These are phyloP conservation scores for Hemibagrus guttatus DNA, from an alignment of 2,797 vertebrate genomes.

Conservation along the genomic window DNA sequence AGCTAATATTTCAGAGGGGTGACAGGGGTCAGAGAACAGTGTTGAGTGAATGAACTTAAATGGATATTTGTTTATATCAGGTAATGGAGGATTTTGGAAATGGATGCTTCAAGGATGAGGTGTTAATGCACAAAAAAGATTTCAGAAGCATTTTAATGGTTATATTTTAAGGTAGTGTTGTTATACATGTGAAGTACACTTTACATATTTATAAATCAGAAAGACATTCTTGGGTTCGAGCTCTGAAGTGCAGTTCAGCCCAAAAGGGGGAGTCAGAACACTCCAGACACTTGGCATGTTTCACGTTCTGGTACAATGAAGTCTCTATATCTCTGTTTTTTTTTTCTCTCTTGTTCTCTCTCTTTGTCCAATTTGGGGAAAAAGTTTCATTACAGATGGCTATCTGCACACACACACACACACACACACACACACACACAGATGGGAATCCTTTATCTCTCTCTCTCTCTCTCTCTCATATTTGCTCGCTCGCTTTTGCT, in stretches of 20 bases:
- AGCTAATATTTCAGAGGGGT: background rate
- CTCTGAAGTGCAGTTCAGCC: background rate
- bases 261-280: conserved; percentile 34
- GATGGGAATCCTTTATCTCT: conserved; percentile 36
- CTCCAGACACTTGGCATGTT: background rate
- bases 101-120: background rate
- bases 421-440: background rate
- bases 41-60: too few relatives aligned
- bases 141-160: too few relatives aligned
- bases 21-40: background rate
- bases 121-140: background rate
- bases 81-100: background rate
- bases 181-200: too few relatives aligned
- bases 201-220: background rate
- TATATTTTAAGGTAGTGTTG: too few relatives aligned
- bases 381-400: conserved; percentile 24
- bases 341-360: background rate
- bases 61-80: background rate
- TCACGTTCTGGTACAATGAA: conserved; percentile 16
- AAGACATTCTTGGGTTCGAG: too few relatives aligned
- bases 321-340: conserved; percentile 10
- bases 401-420: conserved; percentile 10
- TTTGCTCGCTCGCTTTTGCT: conserved; percentile 1
- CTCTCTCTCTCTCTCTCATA: too few relatives aligned
- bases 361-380: conserved; percentile 16